These are phyloP conservation scores for Peromyscus leucopus DNA, from an alignment of 2,113 vertebrate species.

Conservation along the genomic window DNA sequence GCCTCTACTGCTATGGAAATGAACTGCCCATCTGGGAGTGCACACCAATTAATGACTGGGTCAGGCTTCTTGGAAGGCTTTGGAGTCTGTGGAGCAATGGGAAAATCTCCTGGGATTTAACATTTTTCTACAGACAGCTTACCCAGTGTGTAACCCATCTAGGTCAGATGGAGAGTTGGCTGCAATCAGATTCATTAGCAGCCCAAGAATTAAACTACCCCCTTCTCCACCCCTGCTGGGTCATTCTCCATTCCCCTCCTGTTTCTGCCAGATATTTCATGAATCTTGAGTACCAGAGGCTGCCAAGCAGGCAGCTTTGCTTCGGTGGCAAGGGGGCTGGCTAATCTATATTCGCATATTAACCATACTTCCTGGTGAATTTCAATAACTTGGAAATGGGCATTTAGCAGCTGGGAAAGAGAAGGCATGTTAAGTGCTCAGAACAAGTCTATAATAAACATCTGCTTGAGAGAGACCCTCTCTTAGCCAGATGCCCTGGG, in stretches of 20 bases:
- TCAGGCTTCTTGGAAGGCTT: slow-evolving; percentile 61
- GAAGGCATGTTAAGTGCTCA: slow-evolving; percentile 44
- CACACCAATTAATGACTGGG: slow-evolving; percentile 67
- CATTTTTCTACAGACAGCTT: slow-evolving; percentile 44
- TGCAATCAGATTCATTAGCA: slow-evolving; percentile 57
- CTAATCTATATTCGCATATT: slow-evolving; percentile 70
- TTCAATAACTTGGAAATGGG: slow-evolving; percentile 66
- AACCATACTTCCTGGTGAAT: slow-evolving; percentile 44
- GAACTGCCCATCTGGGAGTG: slow-evolving; percentile 49
- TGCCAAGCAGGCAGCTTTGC: slow-evolving; percentile 78
- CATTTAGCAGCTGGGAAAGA: slow-evolving; percentile 64
- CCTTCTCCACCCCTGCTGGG: not conserved
- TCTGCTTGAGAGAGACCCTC: slow-evolving; percentile 9
- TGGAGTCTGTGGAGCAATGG: not conserved
- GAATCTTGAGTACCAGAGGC: slow-evolving; percentile 70
- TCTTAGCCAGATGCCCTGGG: slow-evolving; percentile 31
- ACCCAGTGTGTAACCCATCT: slow-evolving; percentile 59
- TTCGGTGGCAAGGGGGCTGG: slow-evolving; percentile 62
- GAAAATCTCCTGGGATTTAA: slow-evolving; percentile 19
- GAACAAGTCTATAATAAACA: slow-evolving; percentile 49
- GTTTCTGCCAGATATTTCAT: slow-evolving; percentile 68
- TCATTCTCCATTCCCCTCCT: not conserved
- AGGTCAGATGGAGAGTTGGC: slow-evolving; percentile 28
- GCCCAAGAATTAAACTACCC: slow-evolving; percentile 48
- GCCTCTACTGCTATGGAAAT: slow-evolving; percentile 63